Conservation (phyloP, 2,113 vertebrate species). For the Channa maculata region DNA sequence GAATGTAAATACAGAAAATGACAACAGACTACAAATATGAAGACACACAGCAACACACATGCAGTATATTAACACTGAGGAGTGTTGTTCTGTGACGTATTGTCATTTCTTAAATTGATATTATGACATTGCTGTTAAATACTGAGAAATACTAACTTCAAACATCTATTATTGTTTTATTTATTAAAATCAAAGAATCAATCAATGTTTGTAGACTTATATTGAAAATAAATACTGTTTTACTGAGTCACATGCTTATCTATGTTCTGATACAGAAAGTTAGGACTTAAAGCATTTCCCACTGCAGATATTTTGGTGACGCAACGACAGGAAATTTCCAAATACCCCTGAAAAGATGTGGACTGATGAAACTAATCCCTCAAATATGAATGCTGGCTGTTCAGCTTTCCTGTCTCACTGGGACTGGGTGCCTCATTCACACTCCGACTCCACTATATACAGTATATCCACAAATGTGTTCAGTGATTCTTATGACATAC, state of each 20-base stretch:
- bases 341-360: conserved; percentile 16
- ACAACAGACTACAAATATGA: neutral
- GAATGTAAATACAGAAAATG: neutral
- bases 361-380: neutral
- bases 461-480: neutral
- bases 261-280: neutral
- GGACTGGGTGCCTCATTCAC: neutral
- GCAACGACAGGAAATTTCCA: conserved; percentile 23
- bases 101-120: no score
- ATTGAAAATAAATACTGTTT: conserved; percentile 16
- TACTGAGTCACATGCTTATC: neutral
- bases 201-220: neutral
- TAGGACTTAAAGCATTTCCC: neutral
- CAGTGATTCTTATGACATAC: neutral
- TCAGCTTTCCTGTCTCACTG: neutral
- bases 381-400: neutral
- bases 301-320: neutral
- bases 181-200: neutral
- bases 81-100: neutral
- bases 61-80: neutral
- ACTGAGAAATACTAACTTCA: neutral
- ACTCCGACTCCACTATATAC: neutral
- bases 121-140: neutral
- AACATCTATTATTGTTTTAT: neutral
- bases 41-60: neutral